phyloP scores from a whole-genome alignment of 2,113 vertebrate species.

The rat (Rattus norvegicus) region GRCr8 NC_086019.1:156966001-156966500 shows the following conservation, averaged over 20 bases:
- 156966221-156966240: conserved; percentile 19
- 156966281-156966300: background rate
- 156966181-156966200: background rate
- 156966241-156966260: conserved; percentile 23
- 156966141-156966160: conserved; percentile 35
- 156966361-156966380: background rate
- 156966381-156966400: background rate
- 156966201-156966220: background rate
- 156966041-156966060: conserved; percentile 54
- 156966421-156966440: conserved; percentile 28
- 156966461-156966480: background rate
- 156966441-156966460: background rate
- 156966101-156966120: conserved; percentile 56
- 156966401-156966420: background rate
- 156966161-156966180: conserved; percentile 40
- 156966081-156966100: conserved; percentile 36
- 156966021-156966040: conserved; percentile 42
- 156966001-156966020: background rate
- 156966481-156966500: background rate
- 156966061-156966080: background rate
- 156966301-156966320: background rate
- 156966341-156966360: conserved; percentile 21
- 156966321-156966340: conserved; percentile 32
- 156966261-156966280: conserved; percentile 46
- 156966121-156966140: background rate